Base-by-base conservation (phyloP, 2,888 invertebrate species). In the Neoaliturus tenellus region DNA sequence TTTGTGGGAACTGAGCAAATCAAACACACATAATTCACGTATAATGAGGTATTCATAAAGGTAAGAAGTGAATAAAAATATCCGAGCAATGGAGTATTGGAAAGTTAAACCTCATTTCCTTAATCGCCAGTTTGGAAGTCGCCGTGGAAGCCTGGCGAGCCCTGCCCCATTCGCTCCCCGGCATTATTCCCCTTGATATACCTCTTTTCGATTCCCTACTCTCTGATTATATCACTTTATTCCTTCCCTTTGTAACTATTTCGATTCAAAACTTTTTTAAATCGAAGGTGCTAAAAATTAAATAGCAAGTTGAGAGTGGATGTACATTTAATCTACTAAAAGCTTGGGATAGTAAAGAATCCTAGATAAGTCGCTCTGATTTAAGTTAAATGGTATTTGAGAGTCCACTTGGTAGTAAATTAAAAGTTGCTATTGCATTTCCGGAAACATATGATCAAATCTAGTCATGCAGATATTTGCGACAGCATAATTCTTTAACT, bases 41-140 rank as follows among this genome's bases (percentile, higher is more conserved):
- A n/a, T n/a, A n/a, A n/a, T n/a, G n/a, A n/a, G 41, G 6, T 14
- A 6, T 41, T 10, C 8, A 55, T 55, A 55, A 55, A 55, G 3
- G 23, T 55, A 23, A 55, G 55, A 55, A 23, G 48, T 48, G 48
- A 48, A 48, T 55, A 23, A 44, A 75, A 44, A 75, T 75, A 75
- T 44, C 28, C 75, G 28, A 25, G 28, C 48, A 44, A 48, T 48
- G 35, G 75, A 25, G 48, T 39, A 75, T 75, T 75, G 48, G 75
- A 75, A 75, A 44, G 75, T 44, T 48, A 25, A 75, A 75, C 23
- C 25, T 44, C 75, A 44, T 48, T 44, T 41, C 44, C 28, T 35
- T 44, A 75, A 75, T 75, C 75, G 75, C 10, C 75, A 23, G 28
- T 41, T 35, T 20, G 3, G 41, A n/a, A 71, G 67, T 28, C 67